These are phyloP conservation scores for Drosophila burlai DNA, from an alignment of 1,140 invertebrate species.

Conservation along the genomic window DNA sequence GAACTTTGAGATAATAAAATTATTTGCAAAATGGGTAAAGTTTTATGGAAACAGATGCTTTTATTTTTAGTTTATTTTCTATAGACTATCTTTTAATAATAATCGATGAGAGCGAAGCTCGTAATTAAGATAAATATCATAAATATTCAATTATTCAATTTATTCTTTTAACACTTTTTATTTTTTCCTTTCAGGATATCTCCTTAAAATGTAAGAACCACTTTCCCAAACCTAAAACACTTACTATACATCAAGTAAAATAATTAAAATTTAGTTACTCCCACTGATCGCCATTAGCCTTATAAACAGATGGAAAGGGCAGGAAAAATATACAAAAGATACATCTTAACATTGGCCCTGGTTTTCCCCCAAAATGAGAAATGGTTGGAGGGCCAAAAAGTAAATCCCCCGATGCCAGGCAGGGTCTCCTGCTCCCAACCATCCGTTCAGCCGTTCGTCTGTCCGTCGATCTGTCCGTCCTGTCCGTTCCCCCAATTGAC, in stretches of 20 bases:
- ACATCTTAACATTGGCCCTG: constrained; percentile 34
- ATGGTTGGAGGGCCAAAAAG: background rate
- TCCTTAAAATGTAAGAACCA: background rate
- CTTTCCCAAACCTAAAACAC: constrained; percentile 1
- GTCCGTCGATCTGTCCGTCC: constrained; percentile 23
- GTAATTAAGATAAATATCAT: background rate
- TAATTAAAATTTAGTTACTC: constrained; percentile 23
- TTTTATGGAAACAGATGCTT: background rate
- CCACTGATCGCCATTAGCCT: background rate
- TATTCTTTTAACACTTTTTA: no score
- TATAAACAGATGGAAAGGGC: constrained; percentile 25
- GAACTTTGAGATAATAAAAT: background rate
- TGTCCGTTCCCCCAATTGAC: constrained; percentile 58
- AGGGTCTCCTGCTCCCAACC: constrained; percentile 11
- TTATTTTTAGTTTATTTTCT: background rate
- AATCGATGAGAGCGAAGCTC: background rate
- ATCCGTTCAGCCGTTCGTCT: constrained; percentile 1
- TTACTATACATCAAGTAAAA: constrained; percentile 1
- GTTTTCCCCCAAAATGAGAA: constrained; percentile 9
- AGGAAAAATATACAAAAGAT: constrained; percentile 9
- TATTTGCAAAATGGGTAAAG: background rate
- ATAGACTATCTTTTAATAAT: background rate
- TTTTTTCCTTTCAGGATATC: no score
- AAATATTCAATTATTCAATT: no score
- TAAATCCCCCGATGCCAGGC: constrained; percentile 4